These are phyloP conservation scores for Loriculus beryllinus DNA, from an alignment of 2,797 vertebrate genomes.

Conservation along the genomic window DNA sequence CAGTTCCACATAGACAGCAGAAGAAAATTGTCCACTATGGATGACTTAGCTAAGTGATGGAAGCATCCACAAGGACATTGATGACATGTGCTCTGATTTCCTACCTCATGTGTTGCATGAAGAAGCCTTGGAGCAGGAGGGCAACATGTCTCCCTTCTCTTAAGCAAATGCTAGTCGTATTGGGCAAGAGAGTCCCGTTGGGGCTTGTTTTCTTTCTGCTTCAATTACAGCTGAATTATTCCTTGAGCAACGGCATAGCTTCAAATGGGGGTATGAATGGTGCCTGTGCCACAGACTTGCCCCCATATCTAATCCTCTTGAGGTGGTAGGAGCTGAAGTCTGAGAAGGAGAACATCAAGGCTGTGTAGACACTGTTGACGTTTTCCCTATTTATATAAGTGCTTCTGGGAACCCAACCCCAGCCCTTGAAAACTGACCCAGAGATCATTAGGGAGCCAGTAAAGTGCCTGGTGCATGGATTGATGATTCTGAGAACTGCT, in stretches of 20 bases:
- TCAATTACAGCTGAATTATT: not conserved
- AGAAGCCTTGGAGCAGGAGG: not conserved
- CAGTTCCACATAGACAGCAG: not conserved
- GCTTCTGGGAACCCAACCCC: slow-evolving; percentile 10
- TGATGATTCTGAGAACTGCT: slow-evolving; percentile 50
- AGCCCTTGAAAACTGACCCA: slow-evolving; percentile 20
- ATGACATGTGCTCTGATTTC: not conserved
- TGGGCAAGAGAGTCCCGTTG: fast-evolving
- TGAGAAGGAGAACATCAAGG: not conserved
- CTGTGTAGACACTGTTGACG: not conserved
- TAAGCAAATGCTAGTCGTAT: not conserved
- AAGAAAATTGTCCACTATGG: not conserved
- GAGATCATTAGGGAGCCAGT: slow-evolving; percentile 31
- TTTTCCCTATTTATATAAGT: not conserved
- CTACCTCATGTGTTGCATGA: not conserved
- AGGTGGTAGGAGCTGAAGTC: not conserved
- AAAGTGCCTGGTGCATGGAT: slow-evolving; percentile 8
- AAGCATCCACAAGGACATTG: not conserved
- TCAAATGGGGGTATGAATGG: not conserved
- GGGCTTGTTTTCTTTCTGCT: not conserved
- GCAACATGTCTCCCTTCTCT: not conserved
- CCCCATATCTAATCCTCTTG: not conserved
- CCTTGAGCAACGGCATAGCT: not conserved
- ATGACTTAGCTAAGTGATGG: not conserved
- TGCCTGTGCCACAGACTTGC: not conserved